Evolutionary conservation across 2,888 invertebrate genomes (phyloP).

Genomic region (Microctonus hyperodae): DNA sequence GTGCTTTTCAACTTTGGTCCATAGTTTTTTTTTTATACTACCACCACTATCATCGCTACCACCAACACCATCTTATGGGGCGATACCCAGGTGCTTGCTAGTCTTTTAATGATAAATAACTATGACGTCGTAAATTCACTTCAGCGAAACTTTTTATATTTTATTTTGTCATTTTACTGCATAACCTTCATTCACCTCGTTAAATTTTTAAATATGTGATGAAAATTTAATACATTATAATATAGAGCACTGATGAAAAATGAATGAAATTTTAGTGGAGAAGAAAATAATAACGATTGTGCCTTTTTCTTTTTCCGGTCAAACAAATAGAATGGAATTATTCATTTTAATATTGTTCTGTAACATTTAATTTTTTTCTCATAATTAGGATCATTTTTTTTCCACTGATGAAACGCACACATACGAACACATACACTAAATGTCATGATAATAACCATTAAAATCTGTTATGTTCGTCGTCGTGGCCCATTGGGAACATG

Average conservation of each 20-base stretch:
- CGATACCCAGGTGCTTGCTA: slow-evolving; percentile 4
- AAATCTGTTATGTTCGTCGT: slow-evolving; percentile 55
- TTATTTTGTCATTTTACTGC: neutral
- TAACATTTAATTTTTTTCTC: neutral
- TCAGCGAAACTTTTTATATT: slow-evolving; percentile 39
- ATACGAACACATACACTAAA: slow-evolving; percentile 39
- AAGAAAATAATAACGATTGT: neutral
- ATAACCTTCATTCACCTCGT: slow-evolving; percentile 7
- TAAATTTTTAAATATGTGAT: slow-evolving; percentile 11
- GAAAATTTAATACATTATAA: slow-evolving; percentile 14
- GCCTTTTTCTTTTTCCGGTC: neutral
- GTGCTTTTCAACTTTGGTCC: slow-evolving; percentile 41
- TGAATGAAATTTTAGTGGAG: neutral
- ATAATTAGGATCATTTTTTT: slow-evolving; percentile 8
- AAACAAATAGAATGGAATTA: neutral
- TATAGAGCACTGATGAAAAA: neutral
- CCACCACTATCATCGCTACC: neutral
- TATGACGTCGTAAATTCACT: slow-evolving; percentile 8
- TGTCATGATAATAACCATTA: slow-evolving; percentile 52
- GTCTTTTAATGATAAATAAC: slow-evolving; percentile 24
- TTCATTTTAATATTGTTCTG: slow-evolving; percentile 7
- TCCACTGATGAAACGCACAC: slow-evolving; percentile 50
- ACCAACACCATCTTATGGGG: neutral
- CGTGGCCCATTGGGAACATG: slow-evolving; percentile 31
- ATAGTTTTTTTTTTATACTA: slow-evolving; percentile 19